Evolutionary conservation across 92 coral and sea anemone species (phyloP), one percentile per base, ranked within the genome.

Genomic region (Diadumene lineata): DNA sequence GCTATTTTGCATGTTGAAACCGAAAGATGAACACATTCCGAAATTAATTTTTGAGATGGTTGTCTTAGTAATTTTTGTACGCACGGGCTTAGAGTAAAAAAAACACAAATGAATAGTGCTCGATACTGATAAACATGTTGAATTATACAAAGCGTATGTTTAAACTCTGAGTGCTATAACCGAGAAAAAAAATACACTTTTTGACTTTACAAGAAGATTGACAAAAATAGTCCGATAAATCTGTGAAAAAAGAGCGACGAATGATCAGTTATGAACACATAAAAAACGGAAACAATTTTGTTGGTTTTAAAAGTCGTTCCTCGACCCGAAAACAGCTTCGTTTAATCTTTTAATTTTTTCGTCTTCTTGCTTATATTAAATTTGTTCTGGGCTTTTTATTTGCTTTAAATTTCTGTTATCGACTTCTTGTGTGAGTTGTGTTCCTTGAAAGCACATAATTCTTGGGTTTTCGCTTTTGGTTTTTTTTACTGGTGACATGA

Each of bases 391-490:
- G 26, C 44, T 50, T 72, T 22, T 11, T 58, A 58, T 58, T 58
- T 58, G 64, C 64, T 58, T 58, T 10, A 32, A 1, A 10, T 25
- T 70, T 60, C 53, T n/a, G 51, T 72, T 56, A 72, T 56, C 77
- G 55, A 21, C 2, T 57, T 72, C 65, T 58, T 26, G 66, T 61
- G 66, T 56, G 38, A 33, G 64, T 55, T 16, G 0, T 50, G 25
- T 56, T 22, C 31, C 50, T 34, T 19, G 66, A 24, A 72, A 72
- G 56, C 66, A 33, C 53, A 56, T 56, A 38, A 72, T 23, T 19
- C 48, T 50, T 72, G 18, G 77, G 48, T 56, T 72, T 72, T 72
- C 77, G 77, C 77, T 72, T 72, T 72, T 72, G 57, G 65, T 72
- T 72, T 72, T 72, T 63, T 25, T 50, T 62, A n/a, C 57, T 61